phyloP scores from a whole-genome alignment of 2,888 invertebrate genomes.

The Napeogenes inachia region DNA sequence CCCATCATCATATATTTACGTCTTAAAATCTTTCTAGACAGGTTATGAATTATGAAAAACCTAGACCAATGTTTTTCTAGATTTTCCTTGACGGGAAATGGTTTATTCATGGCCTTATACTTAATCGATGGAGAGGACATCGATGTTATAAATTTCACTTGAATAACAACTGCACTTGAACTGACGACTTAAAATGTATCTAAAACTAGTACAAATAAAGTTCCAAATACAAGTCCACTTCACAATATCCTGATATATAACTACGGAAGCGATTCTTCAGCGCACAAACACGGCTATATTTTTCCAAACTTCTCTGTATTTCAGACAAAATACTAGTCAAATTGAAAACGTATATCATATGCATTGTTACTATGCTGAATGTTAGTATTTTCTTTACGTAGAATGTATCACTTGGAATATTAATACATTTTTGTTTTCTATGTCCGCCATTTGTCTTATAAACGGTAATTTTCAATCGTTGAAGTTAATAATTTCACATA shows the following conservation, averaged over 20 bases:
- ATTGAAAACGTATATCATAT: no score
- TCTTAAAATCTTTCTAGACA: background rate
- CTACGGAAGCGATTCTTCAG: constrained; percentile 27
- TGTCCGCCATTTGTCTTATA: no score
- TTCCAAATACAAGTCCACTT: background rate
- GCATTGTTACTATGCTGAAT: no score
- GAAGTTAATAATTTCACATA: no score
- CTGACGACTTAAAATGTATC: background rate
- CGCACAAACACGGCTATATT: constrained; percentile 27
- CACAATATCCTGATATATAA: constrained; percentile 24
- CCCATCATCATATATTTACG: no score
- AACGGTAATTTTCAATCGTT: no score
- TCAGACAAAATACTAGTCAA: constrained; percentile 9
- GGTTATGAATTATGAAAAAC: background rate
- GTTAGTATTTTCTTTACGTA: no score
- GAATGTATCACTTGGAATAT: no score
- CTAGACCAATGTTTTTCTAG: background rate
- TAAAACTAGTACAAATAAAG: background rate
- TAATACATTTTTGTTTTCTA: no score
- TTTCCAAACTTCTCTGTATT: constrained; percentile 23
- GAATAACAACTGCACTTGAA: background rate
- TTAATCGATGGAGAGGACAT: background rate
- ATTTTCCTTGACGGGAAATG: background rate
- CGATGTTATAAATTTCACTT: background rate
- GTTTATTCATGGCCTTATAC: background rate